phyloP scores from a whole-genome alignment of 2,888 invertebrate species.

The Scaptomyza cyrtandrae region DNA sequence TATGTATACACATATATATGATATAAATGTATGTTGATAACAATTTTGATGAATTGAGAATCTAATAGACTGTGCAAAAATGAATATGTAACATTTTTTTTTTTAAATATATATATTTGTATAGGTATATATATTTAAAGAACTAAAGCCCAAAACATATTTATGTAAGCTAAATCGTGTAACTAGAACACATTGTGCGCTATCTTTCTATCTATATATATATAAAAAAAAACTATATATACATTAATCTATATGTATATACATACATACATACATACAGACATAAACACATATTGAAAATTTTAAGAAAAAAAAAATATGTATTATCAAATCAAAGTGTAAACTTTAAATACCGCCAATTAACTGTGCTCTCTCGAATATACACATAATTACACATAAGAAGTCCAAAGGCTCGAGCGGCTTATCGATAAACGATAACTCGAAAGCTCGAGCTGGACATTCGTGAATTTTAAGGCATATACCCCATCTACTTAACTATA shows the following conservation, averaged over 20 bases:
- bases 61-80: constrained; percentile 79
- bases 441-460: constrained; percentile 6
- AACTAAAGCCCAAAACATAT: constrained; percentile 49
- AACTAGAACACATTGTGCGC: constrained; percentile 54
- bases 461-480: constrained; percentile 40
- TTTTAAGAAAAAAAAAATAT: constrained; percentile 41
- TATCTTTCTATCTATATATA: constrained; percentile 28
- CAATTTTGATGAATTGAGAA: constrained; percentile 78
- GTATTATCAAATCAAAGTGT: constrained; percentile 4
- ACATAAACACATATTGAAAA: constrained; percentile 22
- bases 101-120: constrained; percentile 62
- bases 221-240: constrained; percentile 7
- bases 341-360: constrained; percentile 77
- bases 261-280: constrained; percentile 14
- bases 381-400: constrained; percentile 40
- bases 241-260: constrained; percentile 15
- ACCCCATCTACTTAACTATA: constrained; percentile 42
- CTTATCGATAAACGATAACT: constrained; percentile 24
- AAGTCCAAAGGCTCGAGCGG: not conserved
- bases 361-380: constrained; percentile 74
- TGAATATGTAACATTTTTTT: constrained; percentile 62
- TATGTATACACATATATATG: constrained; percentile 27
- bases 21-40: constrained; percentile 74
- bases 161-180: constrained; percentile 54
- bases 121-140: constrained; percentile 59